Conservation (phyloP, 2,888 invertebrate genomes). For the Iphiclides podalirius region DNA sequence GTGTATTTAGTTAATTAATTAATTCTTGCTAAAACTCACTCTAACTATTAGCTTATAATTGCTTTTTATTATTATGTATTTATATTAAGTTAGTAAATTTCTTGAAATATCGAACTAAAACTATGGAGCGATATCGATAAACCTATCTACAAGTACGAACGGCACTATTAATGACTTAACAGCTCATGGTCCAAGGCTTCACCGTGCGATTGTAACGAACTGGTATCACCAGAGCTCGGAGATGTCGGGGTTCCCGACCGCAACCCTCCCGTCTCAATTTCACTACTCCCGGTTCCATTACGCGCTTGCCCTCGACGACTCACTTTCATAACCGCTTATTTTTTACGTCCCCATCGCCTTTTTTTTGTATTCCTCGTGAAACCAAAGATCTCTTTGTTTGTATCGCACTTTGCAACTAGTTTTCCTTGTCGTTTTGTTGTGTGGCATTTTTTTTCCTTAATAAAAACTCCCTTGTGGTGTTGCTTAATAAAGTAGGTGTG, state of each 20-base stretch:
- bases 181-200: neutral
- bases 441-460: neutral
- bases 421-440: conserved; percentile 10
- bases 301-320: conserved; percentile 56
- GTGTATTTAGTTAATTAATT: too few species aligned
- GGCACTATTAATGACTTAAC: too few species aligned
- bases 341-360: conserved; percentile 24
- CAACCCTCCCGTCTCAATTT: conserved; percentile 51
- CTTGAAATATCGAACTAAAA: too few species aligned
- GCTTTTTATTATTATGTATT: too few species aligned
- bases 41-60: too few species aligned
- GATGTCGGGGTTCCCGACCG: conserved; percentile 43
- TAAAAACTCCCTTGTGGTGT: neutral
- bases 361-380: conserved; percentile 9
- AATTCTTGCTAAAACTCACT: too few species aligned
- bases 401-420: neutral
- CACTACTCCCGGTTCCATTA: conserved; percentile 52
- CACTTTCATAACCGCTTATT: conserved; percentile 52
- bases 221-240: conserved; percentile 22
- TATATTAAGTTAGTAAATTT: too few species aligned
- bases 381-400: conserved; percentile 8
- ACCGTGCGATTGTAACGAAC: conserved; percentile 14
- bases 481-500: too few species aligned
- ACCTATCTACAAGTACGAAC: too few species aligned
- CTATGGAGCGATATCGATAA: too few species aligned